phyloP scores from a whole-genome alignment of 1,140 invertebrate species.

The Aleiodes sp. region DNA sequence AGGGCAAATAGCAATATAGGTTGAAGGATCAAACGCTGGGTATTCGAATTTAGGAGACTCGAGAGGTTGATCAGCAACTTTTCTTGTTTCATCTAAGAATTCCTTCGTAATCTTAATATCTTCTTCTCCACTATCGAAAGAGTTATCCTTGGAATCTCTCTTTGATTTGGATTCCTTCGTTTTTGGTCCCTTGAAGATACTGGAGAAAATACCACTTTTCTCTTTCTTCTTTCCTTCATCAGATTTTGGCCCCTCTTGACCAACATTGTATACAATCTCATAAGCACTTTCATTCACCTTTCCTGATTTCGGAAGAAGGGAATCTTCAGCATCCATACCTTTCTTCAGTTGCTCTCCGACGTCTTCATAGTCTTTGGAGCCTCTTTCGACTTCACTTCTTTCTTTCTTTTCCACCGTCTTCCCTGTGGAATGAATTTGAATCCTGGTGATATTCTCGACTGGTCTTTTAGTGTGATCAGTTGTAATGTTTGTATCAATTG shows the following conservation, averaged over 20 bases:
- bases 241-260: constrained; percentile 25
- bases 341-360: constrained; percentile 20
- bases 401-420: constrained; percentile 45
- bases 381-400: constrained; percentile 50
- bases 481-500: constrained; percentile 37
- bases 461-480: constrained; percentile 29
- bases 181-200: constrained; percentile 60
- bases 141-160: constrained; percentile 55
- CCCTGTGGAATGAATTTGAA: constrained; percentile 32
- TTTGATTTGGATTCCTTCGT: constrained; percentile 53
- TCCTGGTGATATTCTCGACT: constrained; percentile 35
- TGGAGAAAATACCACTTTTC: constrained; percentile 53
- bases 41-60: constrained; percentile 8
- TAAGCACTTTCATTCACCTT: constrained; percentile 41
- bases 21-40: constrained; percentile 20
- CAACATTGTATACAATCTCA: constrained; percentile 50
- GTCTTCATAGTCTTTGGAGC: constrained; percentile 54
- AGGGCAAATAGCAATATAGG: constrained; percentile 23
- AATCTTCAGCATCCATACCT: constrained; percentile 15
- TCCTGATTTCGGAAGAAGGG: constrained; percentile 18
- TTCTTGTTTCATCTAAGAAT: constrained; percentile 44
- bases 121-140: constrained; percentile 53
- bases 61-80: constrained; percentile 23
- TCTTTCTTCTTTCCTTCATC: constrained; percentile 55
- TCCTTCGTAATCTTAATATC: constrained; percentile 48